Base-by-base conservation (phyloP, 2,888 invertebrate species). In the Leucophenga montana region DNA sequence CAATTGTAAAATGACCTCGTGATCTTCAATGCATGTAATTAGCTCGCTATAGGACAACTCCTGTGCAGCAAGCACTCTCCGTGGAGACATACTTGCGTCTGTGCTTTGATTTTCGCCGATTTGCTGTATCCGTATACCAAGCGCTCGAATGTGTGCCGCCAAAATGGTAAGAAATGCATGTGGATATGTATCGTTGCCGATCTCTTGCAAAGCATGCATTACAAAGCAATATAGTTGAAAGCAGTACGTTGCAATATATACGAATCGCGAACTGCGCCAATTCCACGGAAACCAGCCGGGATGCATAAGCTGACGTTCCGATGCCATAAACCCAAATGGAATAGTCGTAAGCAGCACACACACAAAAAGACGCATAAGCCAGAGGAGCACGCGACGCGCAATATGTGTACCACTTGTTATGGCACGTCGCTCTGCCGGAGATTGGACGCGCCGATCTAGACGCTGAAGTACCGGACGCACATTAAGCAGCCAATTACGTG, bases 261-360 rank as follows among this genome's bases (percentile, higher is more conserved):
- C 1, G 0, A 0, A 1, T 1, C 11, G 8, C 1, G 54, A 18
- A 4, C 5, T 6, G 56, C 69, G 70, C 78, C 78, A 88, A 59
- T 87, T 71, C 78, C 88, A 83, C 0, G 88, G 88, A 61, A 80
- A 75, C 86, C 85, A 88, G 3, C 76, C 71, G 0, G 83, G 78
- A 70, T 80, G 84, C 70, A 84, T 74, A 4, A 87, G 56, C 0
- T 64, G 69, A 0, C 72, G 70, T 5, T 78, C 80, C 0, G 68
- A 0, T 79, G 70, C 39, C 73, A 53, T 27, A 6, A 11, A 0
- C 6, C 33, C 22, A 9, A 67, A 3, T 0, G 4, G 27, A 3
- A 56, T 13, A 46, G n/a, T 18, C 8, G 8, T 6, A 0, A 8
- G 74, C 71, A 80, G 0, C 0, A 76, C 71, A 16, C 70, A 5